Conservation (phyloP, 2,113 vertebrate genomes). For the Typhlomys cinereus region DNA sequence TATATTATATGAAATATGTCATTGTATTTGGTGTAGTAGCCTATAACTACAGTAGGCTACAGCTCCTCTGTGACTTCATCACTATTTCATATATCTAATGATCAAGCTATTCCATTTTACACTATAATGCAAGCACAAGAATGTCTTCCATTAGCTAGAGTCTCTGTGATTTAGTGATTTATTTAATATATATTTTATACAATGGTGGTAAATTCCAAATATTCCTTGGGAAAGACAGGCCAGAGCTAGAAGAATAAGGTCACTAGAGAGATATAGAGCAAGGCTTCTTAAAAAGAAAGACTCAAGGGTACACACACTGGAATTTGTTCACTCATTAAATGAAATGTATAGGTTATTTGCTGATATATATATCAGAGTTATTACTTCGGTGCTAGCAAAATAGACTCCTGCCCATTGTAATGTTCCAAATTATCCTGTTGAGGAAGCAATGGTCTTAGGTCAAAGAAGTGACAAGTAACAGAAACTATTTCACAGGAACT, state of each 20-base stretch:
- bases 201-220: constrained; percentile 39
- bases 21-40: constrained; percentile 45
- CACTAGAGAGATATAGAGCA: background rate
- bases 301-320: background rate
- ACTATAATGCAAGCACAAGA: constrained; percentile 60
- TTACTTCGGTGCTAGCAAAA: background rate
- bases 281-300: background rate
- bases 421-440: background rate
- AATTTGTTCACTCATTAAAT: background rate
- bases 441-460: background rate
- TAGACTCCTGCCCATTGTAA: background rate
- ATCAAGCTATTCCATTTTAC: constrained; percentile 43
- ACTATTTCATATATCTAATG: constrained; percentile 32
- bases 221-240: background rate
- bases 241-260: background rate
- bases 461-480: background rate
- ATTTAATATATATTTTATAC: constrained; percentile 45
- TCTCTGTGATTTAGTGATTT: constrained; percentile 58
- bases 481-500: background rate
- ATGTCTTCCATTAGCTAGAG: constrained; percentile 9
- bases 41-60: constrained; percentile 44
- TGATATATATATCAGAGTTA: constrained; percentile 4
- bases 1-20: constrained; percentile 17
- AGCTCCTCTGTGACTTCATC: constrained; percentile 41
- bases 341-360: too few relatives aligned